Evolutionary conservation across 2,113 vertebrate genomes (phyloP), one percentile per base, ranked within the genome.

Genomic region (Nycticorax nycticorax): DNA sequence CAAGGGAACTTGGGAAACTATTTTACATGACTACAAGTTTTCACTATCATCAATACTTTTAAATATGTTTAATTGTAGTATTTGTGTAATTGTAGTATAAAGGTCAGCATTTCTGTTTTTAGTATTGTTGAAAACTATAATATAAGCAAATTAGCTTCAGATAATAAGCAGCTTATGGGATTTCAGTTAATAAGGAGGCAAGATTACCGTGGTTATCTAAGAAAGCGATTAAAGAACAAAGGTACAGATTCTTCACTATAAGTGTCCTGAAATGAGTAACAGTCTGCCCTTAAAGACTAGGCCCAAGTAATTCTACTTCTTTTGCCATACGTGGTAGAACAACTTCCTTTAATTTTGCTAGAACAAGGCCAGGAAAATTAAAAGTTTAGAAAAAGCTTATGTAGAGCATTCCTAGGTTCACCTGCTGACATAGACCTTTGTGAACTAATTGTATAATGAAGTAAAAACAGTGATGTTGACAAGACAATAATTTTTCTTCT

Each of bases 131-230:
- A 84, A 93, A 91, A 77, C n/a, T 47, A 1, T n/a, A 94, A 77
- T 83, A 83, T 68, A 92, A 91, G 81, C 60, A 85, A 94, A 80
- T 81, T 59, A 73, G 76, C 75, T 84, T 84, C 82, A 86, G 89
- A 78, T 76, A 93, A 92, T 90, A 92, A 95, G 85, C 43, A 93
- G 75, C 82, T 97, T 95, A 95, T 35, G 53, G 60, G 79, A 96
- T 95, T 95, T 92, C 76, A 78, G 74, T 62, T 96, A 94, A 50
- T 75, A 89, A 64, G 75, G 66, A 88, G 33, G 55, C 33, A 92
- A 93, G 95, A 95, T 87, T 95, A 92, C 35, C 66, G 89, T 35
- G n/a, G 35, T 92, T 96, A 92, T 84, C 89, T 92, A 94, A 93
- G 79, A 77, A 89, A 88, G 84, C 2, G 4, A 90, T 80, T 88